Percentiles rank a stretch among this genome's conserved stretches.
phyloP scores from a whole-genome alignment of 1,140 invertebrate genomes.

The Pogonomyrmex barbatus region DNA sequence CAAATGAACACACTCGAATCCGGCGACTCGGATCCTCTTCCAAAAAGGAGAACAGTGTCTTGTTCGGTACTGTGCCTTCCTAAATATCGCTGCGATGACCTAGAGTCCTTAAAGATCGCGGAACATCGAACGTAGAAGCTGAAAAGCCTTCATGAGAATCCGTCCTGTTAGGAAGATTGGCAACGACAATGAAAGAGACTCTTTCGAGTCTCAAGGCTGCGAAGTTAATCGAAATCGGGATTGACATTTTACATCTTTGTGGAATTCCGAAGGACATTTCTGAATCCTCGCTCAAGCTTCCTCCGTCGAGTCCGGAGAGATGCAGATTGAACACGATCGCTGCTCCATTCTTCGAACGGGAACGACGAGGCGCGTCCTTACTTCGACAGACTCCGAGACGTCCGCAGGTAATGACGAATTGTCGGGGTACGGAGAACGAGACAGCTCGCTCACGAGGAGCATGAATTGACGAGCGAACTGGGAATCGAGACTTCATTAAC shows the following conservation, averaged over 20 bases:
- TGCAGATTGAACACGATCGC: slow-evolving; percentile 38
- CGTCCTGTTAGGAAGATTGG: background rate
- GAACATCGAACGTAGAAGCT: background rate
- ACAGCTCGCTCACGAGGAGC: slow-evolving; percentile 29
- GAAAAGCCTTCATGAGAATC: background rate
- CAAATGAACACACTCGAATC: slow-evolving; percentile 68
- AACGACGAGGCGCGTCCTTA: slow-evolving; percentile 18
- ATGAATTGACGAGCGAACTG: slow-evolving; percentile 58
- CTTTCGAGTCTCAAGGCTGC: background rate
- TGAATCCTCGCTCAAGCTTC: slow-evolving; percentile 8
- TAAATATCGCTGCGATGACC: background rate
- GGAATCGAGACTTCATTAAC: slow-evolving; percentile 56
- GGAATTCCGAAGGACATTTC: background rate
- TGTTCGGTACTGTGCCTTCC: background rate
- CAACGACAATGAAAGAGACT: background rate
- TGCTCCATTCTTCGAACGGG: background rate
- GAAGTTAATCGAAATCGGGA: background rate
- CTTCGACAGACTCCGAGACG: slow-evolving; percentile 37
- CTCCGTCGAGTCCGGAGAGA: slow-evolving; percentile 1
- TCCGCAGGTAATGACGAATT: slow-evolving; percentile 59
- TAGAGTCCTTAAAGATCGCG: slow-evolving; percentile 7
- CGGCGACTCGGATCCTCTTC: background rate
- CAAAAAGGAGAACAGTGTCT: slow-evolving; percentile 23
- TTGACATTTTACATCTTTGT: background rate
- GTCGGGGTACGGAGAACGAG: slow-evolving; percentile 44